A percentile compares a stretch with the other conserved stretches of the same genome.
These are phyloP conservation scores for Digitonthophagus gazella DNA, from an alignment of 2,888 invertebrate genomes.

Conservation along the genomic window DNA sequence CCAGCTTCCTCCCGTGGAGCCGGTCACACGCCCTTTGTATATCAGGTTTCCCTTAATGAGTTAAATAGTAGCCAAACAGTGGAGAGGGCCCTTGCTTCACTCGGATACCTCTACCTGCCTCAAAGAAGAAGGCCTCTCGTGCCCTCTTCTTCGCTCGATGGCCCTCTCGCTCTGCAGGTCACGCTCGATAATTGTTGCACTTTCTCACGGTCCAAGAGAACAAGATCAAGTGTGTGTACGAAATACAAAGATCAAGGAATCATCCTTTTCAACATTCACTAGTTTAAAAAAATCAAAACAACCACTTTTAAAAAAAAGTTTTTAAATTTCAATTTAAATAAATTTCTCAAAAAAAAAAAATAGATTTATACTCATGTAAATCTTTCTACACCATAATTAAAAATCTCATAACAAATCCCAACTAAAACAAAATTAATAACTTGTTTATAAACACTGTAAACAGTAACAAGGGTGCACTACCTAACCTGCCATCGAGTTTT, in stretches of 20 bases:
- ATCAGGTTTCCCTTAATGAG: slow-evolving; percentile 25
- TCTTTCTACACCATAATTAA: background rate
- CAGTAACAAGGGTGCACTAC: background rate
- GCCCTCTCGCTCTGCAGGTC: slow-evolving; percentile 12
- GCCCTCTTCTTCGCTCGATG: slow-evolving; percentile 1
- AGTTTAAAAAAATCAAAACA: too few relatives aligned
- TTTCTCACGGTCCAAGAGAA: slow-evolving; percentile 16
- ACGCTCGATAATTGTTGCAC: slow-evolving; percentile 21
- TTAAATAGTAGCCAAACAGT: slow-evolving; percentile 26
- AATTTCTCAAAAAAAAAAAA: background rate
- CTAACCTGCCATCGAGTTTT: background rate
- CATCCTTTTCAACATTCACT: too few relatives aligned
- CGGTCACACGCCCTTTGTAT: slow-evolving; percentile 26
- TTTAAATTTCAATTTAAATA: background rate
- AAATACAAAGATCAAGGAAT: background rate
- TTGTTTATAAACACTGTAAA: background rate
- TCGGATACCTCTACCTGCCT: slow-evolving; percentile 18
- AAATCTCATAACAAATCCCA: background rate
- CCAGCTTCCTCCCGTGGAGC: slow-evolving; percentile 13
- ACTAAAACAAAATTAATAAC: background rate
- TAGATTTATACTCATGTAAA: background rate
- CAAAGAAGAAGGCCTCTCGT: background rate
- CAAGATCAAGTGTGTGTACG: slow-evolving; percentile 12
- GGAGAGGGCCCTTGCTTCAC: slow-evolving; percentile 16
- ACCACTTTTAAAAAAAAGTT: background rate